Evolutionary conservation across 2,888 invertebrate genomes (phyloP).

Genomic region (Halictus ligatus): DNA sequence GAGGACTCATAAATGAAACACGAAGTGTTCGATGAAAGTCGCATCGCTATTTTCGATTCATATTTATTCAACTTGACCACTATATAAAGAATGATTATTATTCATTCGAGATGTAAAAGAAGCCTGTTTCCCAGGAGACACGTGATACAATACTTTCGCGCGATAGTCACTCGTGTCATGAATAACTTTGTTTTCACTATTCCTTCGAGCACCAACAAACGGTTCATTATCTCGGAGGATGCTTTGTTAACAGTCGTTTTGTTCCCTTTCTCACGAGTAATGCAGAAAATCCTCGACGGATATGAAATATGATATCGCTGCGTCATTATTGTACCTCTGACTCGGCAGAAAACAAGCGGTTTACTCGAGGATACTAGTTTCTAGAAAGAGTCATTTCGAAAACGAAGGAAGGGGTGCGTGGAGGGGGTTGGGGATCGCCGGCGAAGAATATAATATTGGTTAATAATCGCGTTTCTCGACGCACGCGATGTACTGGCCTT

Average conservation of each 20-base stretch:
- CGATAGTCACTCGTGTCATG: background rate
- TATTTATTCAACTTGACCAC: background rate
- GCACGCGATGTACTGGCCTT: constrained; percentile 13
- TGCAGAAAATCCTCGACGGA: constrained; percentile 28
- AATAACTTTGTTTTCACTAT: constrained; percentile 8
- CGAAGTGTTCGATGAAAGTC: too few relatives aligned
- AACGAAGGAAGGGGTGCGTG: background rate
- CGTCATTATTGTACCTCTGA: constrained; percentile 37
- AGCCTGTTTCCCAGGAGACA: background rate
- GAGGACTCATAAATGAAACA: too few relatives aligned
- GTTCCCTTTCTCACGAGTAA: background rate
- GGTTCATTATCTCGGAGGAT: constrained; percentile 7
- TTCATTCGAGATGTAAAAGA: background rate
- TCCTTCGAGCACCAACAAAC: constrained; percentile 1
- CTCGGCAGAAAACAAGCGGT: constrained; percentile 39
- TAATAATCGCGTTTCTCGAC: constrained; percentile 3
- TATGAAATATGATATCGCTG: constrained; percentile 28
- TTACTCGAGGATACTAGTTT: constrained; percentile 13
- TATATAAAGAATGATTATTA: background rate
- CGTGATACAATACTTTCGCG: background rate
- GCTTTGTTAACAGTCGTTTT: constrained; percentile 23
- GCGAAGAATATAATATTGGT: background rate
- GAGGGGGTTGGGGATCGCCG: background rate
- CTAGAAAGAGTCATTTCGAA: background rate
- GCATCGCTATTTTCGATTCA: background rate